These are phyloP conservation scores for Myodes glareolus DNA, from an alignment of 2,113 vertebrate genomes.

Conservation along the genomic window DNA sequence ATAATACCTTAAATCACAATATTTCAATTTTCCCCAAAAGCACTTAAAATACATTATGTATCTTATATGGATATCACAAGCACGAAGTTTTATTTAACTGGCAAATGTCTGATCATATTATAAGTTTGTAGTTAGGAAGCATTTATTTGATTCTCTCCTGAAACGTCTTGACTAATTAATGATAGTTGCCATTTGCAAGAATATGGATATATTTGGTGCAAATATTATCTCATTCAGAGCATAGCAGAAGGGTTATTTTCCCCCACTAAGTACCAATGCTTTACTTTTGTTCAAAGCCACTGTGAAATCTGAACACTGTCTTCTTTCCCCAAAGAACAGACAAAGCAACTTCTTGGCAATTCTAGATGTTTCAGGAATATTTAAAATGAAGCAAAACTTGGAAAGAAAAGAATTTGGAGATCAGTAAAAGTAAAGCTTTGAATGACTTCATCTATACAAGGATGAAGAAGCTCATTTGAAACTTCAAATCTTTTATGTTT, in stretches of 20 bases:
- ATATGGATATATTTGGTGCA: background rate
- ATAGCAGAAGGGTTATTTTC: background rate
- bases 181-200: background rate
- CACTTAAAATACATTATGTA: background rate
- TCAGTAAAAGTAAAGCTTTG: background rate
- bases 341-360: background rate
- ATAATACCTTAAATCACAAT: conserved; percentile 47
- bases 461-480: background rate
- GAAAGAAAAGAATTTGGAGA: background rate
- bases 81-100: conserved; percentile 12
- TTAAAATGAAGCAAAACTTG: background rate
- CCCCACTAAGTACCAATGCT: background rate
- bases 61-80: background rate
- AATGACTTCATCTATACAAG: background rate
- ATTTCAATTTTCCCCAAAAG: conserved; percentile 22
- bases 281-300: background rate
- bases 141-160: conserved; percentile 36
- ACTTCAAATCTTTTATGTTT: background rate
- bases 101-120: background rate
- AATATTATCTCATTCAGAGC: conserved; percentile 39
- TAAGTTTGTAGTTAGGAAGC: background rate
- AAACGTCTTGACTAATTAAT: background rate
- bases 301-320: background rate
- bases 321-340: background rate
- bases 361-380: background rate